A percentile compares a stretch with the other conserved stretches of the same genome.
Conservation (phyloP, 2,113 vertebrate species). For the Hyperoodon ampullatus region DNA sequence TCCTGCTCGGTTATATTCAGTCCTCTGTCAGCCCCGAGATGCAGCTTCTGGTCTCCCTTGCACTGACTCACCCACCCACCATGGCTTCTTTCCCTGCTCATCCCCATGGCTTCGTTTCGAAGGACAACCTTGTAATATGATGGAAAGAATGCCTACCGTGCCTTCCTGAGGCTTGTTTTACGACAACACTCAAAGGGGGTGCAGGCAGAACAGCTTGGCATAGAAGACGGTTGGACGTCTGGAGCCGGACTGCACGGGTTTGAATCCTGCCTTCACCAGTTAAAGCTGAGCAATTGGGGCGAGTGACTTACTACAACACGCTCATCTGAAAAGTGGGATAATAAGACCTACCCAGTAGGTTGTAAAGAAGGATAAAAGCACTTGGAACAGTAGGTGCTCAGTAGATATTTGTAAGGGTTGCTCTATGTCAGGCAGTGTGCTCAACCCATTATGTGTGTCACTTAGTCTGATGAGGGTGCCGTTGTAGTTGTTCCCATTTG, state of each 20-base stretch:
- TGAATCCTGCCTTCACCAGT: background rate
- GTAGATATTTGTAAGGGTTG: background rate
- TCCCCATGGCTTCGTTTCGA: background rate
- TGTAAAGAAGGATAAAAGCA: background rate
- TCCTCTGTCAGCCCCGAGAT: no score
- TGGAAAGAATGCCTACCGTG: background rate
- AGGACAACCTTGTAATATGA: background rate
- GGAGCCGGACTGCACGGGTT: background rate
- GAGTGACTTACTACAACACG: background rate
- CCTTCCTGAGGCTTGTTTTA: background rate
- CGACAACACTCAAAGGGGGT: background rate
- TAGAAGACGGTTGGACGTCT: no score
- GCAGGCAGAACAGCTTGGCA: background rate
- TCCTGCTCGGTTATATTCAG: background rate
- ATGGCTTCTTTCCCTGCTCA: background rate
- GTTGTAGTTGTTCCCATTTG: no score
- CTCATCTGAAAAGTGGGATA: background rate
- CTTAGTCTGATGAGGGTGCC: background rate
- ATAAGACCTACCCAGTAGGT: background rate
- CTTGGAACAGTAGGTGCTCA: background rate
- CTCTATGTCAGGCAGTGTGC: background rate
- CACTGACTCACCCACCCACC: no score
- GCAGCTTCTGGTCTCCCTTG: background rate
- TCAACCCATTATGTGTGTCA: background rate
- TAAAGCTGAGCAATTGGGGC: background rate